A percentile compares a stretch with the other conserved stretches of the same genome.
phyloP scores from a whole-genome alignment of 1,140 invertebrate genomes.

The Aphis craccivora region DNA sequence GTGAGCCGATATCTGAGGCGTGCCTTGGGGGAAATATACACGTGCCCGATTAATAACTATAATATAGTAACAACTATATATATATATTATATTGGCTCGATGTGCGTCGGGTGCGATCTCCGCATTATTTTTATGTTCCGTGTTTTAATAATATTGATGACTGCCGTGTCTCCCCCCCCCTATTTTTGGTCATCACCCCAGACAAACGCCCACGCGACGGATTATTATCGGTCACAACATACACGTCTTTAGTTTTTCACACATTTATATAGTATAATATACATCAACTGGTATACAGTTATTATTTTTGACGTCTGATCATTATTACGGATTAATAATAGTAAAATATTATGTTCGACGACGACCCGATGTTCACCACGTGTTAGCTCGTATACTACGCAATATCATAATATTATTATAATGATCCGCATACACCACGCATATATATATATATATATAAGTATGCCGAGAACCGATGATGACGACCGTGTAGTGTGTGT shows the following conservation, averaged over 20 bases:
- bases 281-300: neutral
- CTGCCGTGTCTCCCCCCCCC: no score
- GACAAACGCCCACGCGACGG: neutral
- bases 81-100: neutral
- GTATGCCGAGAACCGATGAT: neutral
- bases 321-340: neutral
- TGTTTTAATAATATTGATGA: neutral
- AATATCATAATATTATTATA: neutral
- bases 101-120: neutral
- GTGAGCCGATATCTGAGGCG: no score
- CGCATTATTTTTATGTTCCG: neutral
- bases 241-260: neutral
- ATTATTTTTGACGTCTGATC: neutral
- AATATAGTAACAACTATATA: no score
- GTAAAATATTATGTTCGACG: neutral
- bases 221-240: neutral
- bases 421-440: neutral
- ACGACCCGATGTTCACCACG: neutral
- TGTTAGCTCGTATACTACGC: neutral
- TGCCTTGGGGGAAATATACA: neutral
- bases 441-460: neutral
- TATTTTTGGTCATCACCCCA: no score
- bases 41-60: neutral
- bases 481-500: neutral
- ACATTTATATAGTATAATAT: neutral